Base-by-base conservation (phyloP, 2,113 vertebrate species). In the Alligator mississippiensis region DNA sequence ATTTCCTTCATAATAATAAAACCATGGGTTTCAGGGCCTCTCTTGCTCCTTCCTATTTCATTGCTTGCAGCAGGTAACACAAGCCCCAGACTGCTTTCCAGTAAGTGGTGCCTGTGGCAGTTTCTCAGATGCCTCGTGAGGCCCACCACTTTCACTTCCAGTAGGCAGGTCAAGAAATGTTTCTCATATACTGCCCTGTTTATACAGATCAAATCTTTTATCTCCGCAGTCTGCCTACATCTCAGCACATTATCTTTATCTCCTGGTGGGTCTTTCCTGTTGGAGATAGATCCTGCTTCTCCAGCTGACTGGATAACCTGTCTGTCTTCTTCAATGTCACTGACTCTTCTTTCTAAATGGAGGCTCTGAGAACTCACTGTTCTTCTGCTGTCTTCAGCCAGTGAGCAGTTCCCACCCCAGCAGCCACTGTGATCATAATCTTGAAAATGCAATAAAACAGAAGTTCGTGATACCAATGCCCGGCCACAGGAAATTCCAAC, bases 241-340 rank as follows among this genome's bases (percentile, higher is more conserved):
- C 68, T 72, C 68, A 72, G 18, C 30, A 22, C 30, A 72, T 11
- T 38, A 21, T 72, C 30, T 34, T 72, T 34, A 72, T 24, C 18
- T 38, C 34, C 63, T 92, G 85, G 11, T 0, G 5, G 78, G 84
- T 47, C 88, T 84, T 89, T 72, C 92, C 66, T 66, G 77, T 89
- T 1, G 2, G 64, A 95, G 91, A 93, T 74, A 80, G 90, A 93
- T 93, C 77, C 91, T 90, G 80, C 92, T 93, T 80, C 95, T 96
- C 93, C 94, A 96, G 92, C 93, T 94, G 94, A 54, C 90, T 90
- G 88, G 91, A 60, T 25, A 88, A 91, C 76, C 79, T 2, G 13
- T 68, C 83, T 86, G 83, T 90, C 93, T 93, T 85, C 70, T 58
- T 4, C 30, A 0, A 3, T 24, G 66, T 84, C 90, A 91, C 93